These are phyloP conservation scores for Heliconius erato DNA, from an alignment of 2,888 invertebrate species.

Conservation along the genomic window DNA sequence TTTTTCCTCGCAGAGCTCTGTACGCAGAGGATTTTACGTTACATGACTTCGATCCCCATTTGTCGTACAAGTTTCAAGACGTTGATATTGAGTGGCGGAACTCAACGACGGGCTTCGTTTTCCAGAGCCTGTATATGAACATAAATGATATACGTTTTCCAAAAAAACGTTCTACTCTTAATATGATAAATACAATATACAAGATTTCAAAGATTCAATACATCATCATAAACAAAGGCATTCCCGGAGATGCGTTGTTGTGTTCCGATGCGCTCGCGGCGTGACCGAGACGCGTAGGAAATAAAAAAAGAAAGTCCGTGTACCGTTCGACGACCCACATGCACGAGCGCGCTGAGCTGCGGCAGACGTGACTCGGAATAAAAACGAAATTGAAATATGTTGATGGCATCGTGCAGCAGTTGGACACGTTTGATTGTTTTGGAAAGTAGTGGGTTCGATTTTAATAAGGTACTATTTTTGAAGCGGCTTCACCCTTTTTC, in stretches of 20 bases:
- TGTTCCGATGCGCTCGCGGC: slow-evolving; percentile 28
- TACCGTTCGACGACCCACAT: slow-evolving; percentile 83
- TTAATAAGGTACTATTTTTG: not conserved
- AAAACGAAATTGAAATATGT: slow-evolving; percentile 68
- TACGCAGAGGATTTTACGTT: too few species aligned
- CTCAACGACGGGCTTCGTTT: not conserved
- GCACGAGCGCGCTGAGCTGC: slow-evolving; percentile 54
- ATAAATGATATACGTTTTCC: not conserved
- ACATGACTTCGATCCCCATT: too few species aligned
- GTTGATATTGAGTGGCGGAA: not conserved
- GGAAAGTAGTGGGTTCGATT: not conserved
- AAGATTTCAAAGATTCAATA: slow-evolving; percentile 17
- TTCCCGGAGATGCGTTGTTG: slow-evolving; percentile 15
- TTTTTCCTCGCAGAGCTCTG: too few species aligned
- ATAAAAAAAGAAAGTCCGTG: slow-evolving; percentile 81
- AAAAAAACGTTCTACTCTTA: too few species aligned
- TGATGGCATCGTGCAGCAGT: not conserved
- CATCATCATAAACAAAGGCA: slow-evolving; percentile 39
- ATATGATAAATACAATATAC: not conserved
- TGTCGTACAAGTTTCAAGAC: too few species aligned
- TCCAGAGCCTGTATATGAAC: not conserved
- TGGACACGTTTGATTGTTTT: not conserved
- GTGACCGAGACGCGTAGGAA: slow-evolving; percentile 53
- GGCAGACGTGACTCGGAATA: slow-evolving; percentile 68
- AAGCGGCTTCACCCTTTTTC: too few species aligned